Percentiles rank a stretch among this genome's conserved stretches.
Evolutionary conservation across 2,113 vertebrate genomes (phyloP).

Genomic region (Callocephalon fimbriatum): DNA sequence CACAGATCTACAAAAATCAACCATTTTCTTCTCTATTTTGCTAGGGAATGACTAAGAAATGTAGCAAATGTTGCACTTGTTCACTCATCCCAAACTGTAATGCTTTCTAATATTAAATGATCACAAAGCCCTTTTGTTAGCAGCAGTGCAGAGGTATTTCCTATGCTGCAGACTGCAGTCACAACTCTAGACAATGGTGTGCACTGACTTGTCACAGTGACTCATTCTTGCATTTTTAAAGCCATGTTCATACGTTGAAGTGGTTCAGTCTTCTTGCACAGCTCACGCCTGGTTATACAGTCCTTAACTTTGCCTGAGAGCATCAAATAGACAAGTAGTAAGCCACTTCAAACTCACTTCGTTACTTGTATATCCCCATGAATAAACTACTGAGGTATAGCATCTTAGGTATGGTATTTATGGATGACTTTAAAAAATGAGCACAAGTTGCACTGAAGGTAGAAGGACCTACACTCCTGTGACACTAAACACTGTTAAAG

Average conservation of each 20-base stretch:
- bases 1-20: not conserved
- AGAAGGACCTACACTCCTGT: not conserved
- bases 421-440: not conserved
- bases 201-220: not conserved
- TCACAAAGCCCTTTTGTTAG: not conserved
- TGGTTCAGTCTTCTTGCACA: not conserved
- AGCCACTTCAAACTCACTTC: rapidly evolving
- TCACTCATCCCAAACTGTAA: not conserved
- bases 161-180: not conserved
- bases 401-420: not conserved
- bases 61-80: not conserved
- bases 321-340: not conserved
- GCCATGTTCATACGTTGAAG: not conserved
- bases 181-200: not conserved
- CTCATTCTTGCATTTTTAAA: not conserved
- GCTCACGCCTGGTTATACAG: not conserved
- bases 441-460: not conserved
- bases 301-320: not conserved
- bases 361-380: not conserved
- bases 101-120: not conserved
- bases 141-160: not conserved
- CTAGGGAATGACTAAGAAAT: not conserved
- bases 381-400: not conserved
- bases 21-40: not conserved
- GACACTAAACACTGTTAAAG: not conserved